A percentile compares a stretch with the other conserved stretches of the same genome.
Conservation (phyloP, 2,797 vertebrate species). For the Gorsachius magnificus region DNA sequence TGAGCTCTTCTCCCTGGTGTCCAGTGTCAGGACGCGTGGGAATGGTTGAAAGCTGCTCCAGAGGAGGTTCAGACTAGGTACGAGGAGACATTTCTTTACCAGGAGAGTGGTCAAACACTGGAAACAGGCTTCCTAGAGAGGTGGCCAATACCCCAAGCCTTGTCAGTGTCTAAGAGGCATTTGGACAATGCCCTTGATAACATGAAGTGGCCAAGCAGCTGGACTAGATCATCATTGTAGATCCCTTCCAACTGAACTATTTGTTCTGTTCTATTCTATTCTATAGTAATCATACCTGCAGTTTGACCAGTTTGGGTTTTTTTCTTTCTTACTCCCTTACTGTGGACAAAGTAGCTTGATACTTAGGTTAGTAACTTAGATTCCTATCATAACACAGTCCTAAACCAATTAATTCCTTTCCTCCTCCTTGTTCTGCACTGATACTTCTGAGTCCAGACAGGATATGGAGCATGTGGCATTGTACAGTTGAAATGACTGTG, state of each 20-base stretch:
- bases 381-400: background rate
- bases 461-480: background rate
- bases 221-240: background rate
- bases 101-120: background rate
- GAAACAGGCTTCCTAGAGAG: background rate
- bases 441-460: background rate
- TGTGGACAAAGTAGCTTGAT: background rate
- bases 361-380: no score
- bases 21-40: fast-evolving
- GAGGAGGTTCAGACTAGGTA: background rate
- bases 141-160: background rate
- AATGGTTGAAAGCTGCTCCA: background rate
- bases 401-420: background rate
- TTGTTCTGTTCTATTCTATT: background rate
- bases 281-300: background rate
- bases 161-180: background rate
- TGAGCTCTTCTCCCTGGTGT: background rate
- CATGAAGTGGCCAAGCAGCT: background rate
- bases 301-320: background rate
- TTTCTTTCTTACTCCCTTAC: background rate
- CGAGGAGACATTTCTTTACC: background rate
- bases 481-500: background rate
- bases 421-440: background rate
- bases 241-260: background rate
- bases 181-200: background rate